Percentiles rank a stretch among this genome's conserved stretches.
Conservation (phyloP, 2,113 vertebrate species). For the Corythoichthys intestinalis region DNA sequence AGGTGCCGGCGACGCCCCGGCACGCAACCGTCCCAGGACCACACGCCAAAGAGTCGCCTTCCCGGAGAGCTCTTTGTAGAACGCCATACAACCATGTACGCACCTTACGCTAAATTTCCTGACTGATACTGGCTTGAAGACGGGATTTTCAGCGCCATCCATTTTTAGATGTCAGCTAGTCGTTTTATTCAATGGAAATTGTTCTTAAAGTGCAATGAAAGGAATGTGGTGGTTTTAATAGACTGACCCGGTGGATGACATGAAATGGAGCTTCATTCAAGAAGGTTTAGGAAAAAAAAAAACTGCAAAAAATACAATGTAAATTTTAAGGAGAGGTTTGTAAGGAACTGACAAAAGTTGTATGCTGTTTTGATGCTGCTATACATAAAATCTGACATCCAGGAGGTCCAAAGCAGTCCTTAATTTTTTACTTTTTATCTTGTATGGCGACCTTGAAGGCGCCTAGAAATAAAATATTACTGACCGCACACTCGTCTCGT, state of each 20-base stretch:
- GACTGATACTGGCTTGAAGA: constrained; percentile 1
- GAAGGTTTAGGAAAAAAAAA: background rate
- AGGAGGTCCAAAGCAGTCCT: background rate
- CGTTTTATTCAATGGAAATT: background rate
- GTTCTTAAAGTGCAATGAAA: constrained; percentile 46
- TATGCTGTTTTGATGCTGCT: constrained; percentile 10
- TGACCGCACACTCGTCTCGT: constrained; percentile 32
- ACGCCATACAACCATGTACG: background rate
- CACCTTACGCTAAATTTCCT: constrained; percentile 18
- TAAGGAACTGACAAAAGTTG: background rate
- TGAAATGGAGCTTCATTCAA: constrained; percentile 24
- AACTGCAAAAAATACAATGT: background rate
- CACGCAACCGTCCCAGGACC: constrained; percentile 73
- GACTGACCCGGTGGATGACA: background rate
- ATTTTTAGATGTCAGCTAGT: constrained; percentile 25
- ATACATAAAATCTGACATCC: background rate
- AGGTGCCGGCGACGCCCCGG: constrained; percentile 55
- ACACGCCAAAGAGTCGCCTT: constrained; percentile 78
- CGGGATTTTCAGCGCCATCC: constrained; percentile 37
- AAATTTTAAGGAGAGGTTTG: constrained; percentile 36
- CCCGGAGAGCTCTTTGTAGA: constrained; percentile 72
- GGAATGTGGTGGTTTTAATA: background rate
- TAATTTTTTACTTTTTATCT: too few relatives aligned
- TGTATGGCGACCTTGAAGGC: too few relatives aligned
- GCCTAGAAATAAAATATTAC: too few relatives aligned